phyloP scores from a whole-genome alignment of 2,113 vertebrate genomes.

The Ciconia maguari region DNA sequence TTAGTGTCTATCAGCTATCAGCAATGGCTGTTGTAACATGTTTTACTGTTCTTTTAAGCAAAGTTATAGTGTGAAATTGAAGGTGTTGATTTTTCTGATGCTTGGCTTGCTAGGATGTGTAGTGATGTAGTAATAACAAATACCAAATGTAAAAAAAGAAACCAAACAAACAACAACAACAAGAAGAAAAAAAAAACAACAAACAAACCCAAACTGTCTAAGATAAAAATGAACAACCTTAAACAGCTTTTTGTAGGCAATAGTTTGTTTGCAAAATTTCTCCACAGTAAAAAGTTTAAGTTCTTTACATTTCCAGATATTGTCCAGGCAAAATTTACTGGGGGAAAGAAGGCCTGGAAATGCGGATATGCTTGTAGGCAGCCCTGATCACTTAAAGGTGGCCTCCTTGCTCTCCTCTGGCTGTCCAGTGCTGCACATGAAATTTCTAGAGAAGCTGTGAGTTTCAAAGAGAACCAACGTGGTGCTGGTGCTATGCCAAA shows the following conservation, averaged over 20 bases:
- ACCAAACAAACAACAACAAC: no score
- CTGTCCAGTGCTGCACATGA: neutral
- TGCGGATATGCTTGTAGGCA: neutral
- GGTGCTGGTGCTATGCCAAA: neutral
- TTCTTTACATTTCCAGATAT: neutral
- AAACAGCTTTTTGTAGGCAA: neutral
- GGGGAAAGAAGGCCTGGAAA: neutral
- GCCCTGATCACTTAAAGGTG: neutral
- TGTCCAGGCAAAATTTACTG: neutral
- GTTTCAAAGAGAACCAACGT: neutral
- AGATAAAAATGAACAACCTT: neutral
- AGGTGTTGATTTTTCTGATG: neutral
- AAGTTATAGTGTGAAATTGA: neutral
- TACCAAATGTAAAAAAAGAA: neutral
- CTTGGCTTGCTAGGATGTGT: neutral
- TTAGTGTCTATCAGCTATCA: neutral
- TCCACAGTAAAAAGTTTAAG: neutral
- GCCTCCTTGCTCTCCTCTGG: neutral
- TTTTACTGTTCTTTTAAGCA: neutral
- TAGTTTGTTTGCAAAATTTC: neutral
- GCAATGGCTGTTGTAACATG: neutral
- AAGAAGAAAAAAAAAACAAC: no score
- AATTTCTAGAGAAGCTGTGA: neutral
- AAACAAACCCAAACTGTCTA: neutral
- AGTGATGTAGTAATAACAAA: neutral